Evolutionary conservation across 2,113 vertebrate genomes (phyloP), one percentile per base, ranked within the genome.

Genomic region (Carlito syrichta): DNA sequence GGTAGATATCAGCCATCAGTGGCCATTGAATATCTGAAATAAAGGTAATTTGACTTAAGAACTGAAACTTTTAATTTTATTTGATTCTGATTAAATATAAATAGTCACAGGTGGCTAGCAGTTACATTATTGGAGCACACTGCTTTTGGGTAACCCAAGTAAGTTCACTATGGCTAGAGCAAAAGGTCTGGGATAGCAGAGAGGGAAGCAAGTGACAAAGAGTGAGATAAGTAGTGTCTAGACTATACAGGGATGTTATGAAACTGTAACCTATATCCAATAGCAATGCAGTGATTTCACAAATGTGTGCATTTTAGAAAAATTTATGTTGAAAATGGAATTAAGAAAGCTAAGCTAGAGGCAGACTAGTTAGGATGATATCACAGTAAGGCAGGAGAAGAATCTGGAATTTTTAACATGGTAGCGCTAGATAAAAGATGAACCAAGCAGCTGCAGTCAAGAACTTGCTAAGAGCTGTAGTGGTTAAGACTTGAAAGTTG

Each of bases 191-290:
- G 7, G 35, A 38, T 3, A 22, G 69, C 0, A 6, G 48, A n/a
- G 69, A 52, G 19, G 62, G 4, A 58, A 10, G 14, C 17, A 63
- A 19, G 45, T 32, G 38, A 45, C 16, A 23, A 45, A n/a, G 22
- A 43, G n/a, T 22, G 40, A 89, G 52, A 35, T 2, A 22, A 40
- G 35, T 17, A 48, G 40, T 40, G 45, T 0, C 10, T 27, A 71
- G 38, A 8, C 20, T 22, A 25, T 0, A 20, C 1, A 8, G 13
- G 8, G 8, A 48, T 48, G 4, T 52, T 23, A 40, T 19, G 10
- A 40, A 63, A 43, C 0, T 9, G 3, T 30, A 54, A 50, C 38
- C 3, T 82, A 4, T 40, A 27, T 45, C 20, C 11, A 84, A 56
- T 60, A 56, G 13, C 30, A 58, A 38, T 14, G 7, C 20, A 43